Conservation (phyloP, 2,888 invertebrate species). For the Tachina fera region DNA sequence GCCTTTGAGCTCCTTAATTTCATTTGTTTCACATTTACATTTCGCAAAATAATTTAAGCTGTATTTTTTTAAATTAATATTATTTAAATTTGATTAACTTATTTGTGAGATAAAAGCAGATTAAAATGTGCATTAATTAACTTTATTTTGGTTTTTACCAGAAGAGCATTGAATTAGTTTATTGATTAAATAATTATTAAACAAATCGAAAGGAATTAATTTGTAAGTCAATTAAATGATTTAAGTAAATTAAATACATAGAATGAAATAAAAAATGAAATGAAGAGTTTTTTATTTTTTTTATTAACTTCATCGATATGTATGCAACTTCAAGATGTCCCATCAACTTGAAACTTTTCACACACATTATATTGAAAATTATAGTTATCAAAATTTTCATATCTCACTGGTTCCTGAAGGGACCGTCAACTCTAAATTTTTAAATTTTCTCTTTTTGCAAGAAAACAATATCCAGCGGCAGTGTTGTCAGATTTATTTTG, state of each 20-base stretch:
- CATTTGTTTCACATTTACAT: slow-evolving; percentile 15
- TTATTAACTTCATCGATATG: neutral
- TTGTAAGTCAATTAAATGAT: slow-evolving; percentile 58
- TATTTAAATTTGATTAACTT: slow-evolving; percentile 27
- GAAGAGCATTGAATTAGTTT: slow-evolving; percentile 34
- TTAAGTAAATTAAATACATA: slow-evolving; percentile 64
- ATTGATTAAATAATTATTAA: slow-evolving; percentile 47
- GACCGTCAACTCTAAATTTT: no score
- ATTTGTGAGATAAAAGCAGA: slow-evolving; percentile 8
- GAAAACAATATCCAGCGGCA: no score
- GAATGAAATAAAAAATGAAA: slow-evolving; percentile 40
- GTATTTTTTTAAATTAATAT: slow-evolving; percentile 16
- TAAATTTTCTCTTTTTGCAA: no score
- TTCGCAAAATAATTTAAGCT: neutral
- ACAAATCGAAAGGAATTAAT: slow-evolving; percentile 50
- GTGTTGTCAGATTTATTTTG: no score
- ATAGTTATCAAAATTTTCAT: no score
- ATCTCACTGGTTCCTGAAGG: no score
- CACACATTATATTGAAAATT: no score
- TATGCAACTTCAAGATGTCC: neutral
- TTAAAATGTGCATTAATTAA: slow-evolving; percentile 31
- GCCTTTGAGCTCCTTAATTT: neutral
- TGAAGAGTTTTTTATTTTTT: neutral
- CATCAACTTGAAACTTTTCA: no score
- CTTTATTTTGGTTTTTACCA: slow-evolving; percentile 32